Evolutionary conservation across 2,113 vertebrate species (phyloP), one percentile per base, ranked within the genome.

Genomic region (Epinephelus fuscoguttatus): DNA sequence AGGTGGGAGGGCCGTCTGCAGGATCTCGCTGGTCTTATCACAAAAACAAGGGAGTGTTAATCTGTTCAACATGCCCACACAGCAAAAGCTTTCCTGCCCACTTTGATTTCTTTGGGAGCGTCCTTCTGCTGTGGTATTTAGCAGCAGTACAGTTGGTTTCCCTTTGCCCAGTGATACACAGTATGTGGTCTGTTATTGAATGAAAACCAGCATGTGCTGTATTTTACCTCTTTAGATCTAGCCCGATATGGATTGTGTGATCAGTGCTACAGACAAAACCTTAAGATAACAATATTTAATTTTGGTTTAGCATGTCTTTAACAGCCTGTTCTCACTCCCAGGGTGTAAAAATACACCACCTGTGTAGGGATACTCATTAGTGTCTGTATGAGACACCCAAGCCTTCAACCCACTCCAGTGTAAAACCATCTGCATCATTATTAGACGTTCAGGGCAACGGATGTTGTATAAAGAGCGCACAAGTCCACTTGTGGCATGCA

Each of bases 1-100:
- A 6, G 15, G 45, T 66, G 69, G 37, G 8, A 33, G 42, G 56
- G 30, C 21, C 56, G 53, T 25, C 50, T 81, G 37, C 15, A n/a
- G n/a, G 63, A 68, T 72, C 56, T 30, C 45, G 13, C 23, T n/a
- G 62, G 40, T 83, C 49, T 88, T 88, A 93, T 92, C 86, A 62
- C 30, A 78, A 33, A 72, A 70, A 72, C 15, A 80, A 85, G 64
- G 40, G 68, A 70, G 56, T 61, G 66, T 40, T 62, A 68, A 82
- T 84, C 42, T 71, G 37, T 68, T 75, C 56, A 56, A 61, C 74
- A 75, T 17, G 33, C 55, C 40, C 45, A 74, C 62, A 66, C 40
- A 70, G 59, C 2, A 2, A 77, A 78, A 57, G 4, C 70, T 21
- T 53, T 69, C 21, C 19, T 60, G 0, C 19, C 52, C 17, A 59